Percentiles rank a stretch among this genome's conserved stretches.
Conservation (phyloP, 2,113 vertebrate genomes). For the Leucosticte australis region DNA sequence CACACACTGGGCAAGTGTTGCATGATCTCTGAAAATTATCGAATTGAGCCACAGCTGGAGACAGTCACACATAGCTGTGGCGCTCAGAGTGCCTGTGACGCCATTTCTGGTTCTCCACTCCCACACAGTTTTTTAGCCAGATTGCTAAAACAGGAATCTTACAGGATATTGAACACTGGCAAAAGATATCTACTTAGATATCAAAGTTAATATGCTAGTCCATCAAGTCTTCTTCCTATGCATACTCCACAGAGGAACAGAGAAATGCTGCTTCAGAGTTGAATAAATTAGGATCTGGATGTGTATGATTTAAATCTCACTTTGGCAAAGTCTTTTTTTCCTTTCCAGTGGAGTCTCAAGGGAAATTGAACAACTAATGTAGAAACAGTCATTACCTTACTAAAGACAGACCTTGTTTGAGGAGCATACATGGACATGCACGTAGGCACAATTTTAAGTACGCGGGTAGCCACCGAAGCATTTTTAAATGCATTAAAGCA, state of each 20-base stretch:
- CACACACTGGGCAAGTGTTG: background rate
- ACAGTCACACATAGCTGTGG: background rate
- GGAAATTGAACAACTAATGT: background rate
- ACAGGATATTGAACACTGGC: background rate
- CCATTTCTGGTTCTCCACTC: background rate
- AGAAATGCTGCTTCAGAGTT: background rate
- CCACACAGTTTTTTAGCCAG: background rate
- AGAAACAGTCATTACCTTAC: background rate
- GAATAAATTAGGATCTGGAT: background rate
- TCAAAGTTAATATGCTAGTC: background rate
- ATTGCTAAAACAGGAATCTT: background rate
- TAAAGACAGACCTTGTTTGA: background rate
- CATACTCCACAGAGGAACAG: background rate
- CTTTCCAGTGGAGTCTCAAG: background rate
- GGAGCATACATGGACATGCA: accelerated
- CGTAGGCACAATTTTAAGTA: background rate
- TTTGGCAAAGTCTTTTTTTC: background rate
- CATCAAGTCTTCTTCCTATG: background rate
- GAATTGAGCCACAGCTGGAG: slow-evolving; percentile 1
- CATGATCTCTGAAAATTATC: background rate
- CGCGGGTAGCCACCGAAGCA: accelerated
- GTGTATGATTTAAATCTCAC: background rate
- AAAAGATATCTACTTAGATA: background rate
- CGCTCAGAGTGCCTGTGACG: background rate
- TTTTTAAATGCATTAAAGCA: slow-evolving; percentile 9